These are phyloP conservation scores for Sigmodon hispidus DNA, from an alignment of 2,113 vertebrate genomes.

Conservation along the genomic window DNA sequence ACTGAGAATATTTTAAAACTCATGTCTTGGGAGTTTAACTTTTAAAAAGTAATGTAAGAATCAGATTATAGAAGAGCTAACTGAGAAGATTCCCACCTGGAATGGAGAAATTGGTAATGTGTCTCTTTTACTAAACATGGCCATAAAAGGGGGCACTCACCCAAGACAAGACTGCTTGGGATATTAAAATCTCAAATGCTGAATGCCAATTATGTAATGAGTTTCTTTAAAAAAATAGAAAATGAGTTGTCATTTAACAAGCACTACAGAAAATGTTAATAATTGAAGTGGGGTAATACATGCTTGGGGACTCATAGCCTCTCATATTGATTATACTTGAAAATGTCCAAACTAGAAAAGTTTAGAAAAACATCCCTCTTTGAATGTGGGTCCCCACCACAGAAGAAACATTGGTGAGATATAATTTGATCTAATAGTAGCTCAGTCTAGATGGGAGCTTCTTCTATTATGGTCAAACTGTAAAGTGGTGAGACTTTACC, in stretches of 20 bases:
- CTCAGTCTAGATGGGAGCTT: not conserved
- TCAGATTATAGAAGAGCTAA: not conserved
- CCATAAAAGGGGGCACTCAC: not conserved
- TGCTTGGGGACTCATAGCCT: not conserved
- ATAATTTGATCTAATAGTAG: not conserved
- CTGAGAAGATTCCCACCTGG: not conserved
- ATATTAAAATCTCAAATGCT: slow-evolving; percentile 63
- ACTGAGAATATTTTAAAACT: slow-evolving; percentile 40
- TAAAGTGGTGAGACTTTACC: not conserved
- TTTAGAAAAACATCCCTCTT: not conserved
- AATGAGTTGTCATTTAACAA: slow-evolving; percentile 58
- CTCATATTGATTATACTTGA: slow-evolving; percentile 11
- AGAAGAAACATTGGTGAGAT: not conserved
- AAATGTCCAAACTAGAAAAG: slow-evolving; percentile 20
- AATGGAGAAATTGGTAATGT: not conserved
- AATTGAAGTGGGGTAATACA: not conserved
- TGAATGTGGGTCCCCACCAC: not conserved
- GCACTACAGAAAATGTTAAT: slow-evolving; percentile 12
- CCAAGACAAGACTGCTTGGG: slow-evolving; percentile 15
- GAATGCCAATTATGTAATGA: slow-evolving; percentile 60
- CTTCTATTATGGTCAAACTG: not conserved
- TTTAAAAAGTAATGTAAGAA: not conserved
- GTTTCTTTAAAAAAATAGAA: slow-evolving; percentile 55
- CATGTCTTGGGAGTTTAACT: not conserved
- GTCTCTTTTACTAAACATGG: not conserved